Base-by-base conservation (phyloP, 2,113 vertebrate species). In the Lepus europaeus region DNA sequence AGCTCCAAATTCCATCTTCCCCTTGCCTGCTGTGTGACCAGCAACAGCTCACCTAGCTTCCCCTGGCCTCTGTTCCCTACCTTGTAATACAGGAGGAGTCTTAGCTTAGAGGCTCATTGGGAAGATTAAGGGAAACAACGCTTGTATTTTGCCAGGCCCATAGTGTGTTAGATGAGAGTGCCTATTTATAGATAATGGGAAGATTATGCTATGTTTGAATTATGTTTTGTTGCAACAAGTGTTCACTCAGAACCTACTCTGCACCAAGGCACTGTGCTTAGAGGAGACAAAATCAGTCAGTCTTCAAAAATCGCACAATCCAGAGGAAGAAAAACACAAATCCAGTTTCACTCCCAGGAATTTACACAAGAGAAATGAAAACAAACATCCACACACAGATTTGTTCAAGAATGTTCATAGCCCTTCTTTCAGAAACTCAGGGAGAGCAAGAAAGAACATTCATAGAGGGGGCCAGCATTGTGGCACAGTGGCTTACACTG, bases 161-260 rank as follows among this genome's bases (percentile, higher is more conserved):
- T 8, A 45, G 29, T 49, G 27, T 73, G 81, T 56, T 74, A 76
- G 84, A 29, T 27, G 45, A 72, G 73, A 77, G 25, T 53, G n/a
- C 10, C 27, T 63, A 63, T 84, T 64, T 23, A 49, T 22, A 45
- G 53, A 74, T 59, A 10, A 51, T 13, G 6, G 16, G n/a, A 63
- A 66, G 64, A 79, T 89, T 83, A 88, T 9, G n/a, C 64, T 83
- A 45, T 94, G 23, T 2, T 64, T 87, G 23, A 72, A 83, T 87
- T 33, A 56, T 45, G 27, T 64, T 91, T 94, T 29, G 59, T 78
- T 78, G 81, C 70, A 36, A 78, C 23, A 66, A 77, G 25, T 13
- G 23, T 87, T 85, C 72, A 29, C 23, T 31, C 10, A 77, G 31
- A 33, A 36, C 23, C 64, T 72, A 49, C 22, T 23, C 12, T 13